Evolutionary conservation across 2,888 invertebrate genomes (phyloP), one percentile per base, ranked within the genome.

Genomic region (Tipula confusa): DNA sequence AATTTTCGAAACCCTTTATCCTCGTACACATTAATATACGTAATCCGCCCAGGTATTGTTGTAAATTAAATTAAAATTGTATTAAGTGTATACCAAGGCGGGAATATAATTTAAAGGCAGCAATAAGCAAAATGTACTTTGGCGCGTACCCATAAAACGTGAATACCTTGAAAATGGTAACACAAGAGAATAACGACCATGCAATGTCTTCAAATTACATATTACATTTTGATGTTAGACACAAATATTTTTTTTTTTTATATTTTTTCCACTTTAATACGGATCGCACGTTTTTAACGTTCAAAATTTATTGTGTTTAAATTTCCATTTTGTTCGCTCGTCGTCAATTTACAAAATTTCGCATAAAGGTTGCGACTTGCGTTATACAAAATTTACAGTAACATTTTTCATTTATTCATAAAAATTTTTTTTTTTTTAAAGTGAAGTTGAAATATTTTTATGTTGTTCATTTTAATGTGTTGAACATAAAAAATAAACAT

Each of bases 271-370:
- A 64, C 64, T 64, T 64, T 64, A 64, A 64, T 64, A 24, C 64
- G 64, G 64, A 64, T 64, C 64, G 64, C 64, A 64, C 64, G 64
- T 64, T 64, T 64, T 64, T 24, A 64, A 24, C 64, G 64, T 64
- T 64, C 24, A 64, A 64, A 64, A 43, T 43, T n/a, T n/a, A 43
- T 43, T 43, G 15, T 43, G 15, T 43, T 15, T 15, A 43, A 15
- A 64, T 64, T 64, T 64, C 3, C 64, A 64, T 64, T 64, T 9
- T 64, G 24, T 64, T 64, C 64, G 64, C 24, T 64, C 64, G 18
- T 11, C 43, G 15, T 13, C 43, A 43, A 43, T n/a, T n/a, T n/a
- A n/a, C n/a, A n/a, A n/a, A n/a, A n/a, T n/a, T n/a, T n/a, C n/a
- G n/a, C n/a, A n/a, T n/a, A n/a, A n/a, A n/a, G n/a, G n/a, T n/a